phyloP scores from a whole-genome alignment of 2,113 vertebrate species.

The Sturnus vulgaris region DNA sequence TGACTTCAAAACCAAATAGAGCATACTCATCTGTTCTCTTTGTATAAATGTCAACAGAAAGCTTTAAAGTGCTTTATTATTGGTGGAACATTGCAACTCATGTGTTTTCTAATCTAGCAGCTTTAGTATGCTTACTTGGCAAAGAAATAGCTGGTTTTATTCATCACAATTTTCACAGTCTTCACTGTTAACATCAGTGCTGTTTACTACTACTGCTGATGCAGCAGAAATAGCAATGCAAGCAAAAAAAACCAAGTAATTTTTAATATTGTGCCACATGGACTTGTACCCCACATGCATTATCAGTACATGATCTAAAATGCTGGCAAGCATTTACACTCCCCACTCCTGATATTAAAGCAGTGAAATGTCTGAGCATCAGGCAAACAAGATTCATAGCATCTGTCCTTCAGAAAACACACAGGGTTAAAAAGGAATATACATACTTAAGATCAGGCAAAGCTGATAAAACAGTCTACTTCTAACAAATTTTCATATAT shows the following conservation, averaged over 20 bases:
- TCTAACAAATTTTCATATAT: background rate
- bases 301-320: background rate
- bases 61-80: conserved; percentile 59
- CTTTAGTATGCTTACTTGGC: conserved; percentile 43
- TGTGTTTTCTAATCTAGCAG: conserved; percentile 49
- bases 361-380: background rate
- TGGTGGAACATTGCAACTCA: conserved; percentile 42
- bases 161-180: conserved; percentile 37
- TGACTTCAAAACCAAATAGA: conserved; percentile 32
- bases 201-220: background rate
- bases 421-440: background rate
- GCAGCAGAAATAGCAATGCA: background rate
- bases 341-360: background rate
- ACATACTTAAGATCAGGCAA: background rate
- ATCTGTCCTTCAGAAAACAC: background rate
- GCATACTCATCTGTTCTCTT: conserved; percentile 38
- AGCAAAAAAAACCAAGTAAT: background rate
- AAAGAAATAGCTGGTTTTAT: conserved; percentile 46
- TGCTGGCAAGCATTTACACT: background rate
- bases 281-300: background rate
- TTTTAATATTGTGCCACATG: conserved; percentile 9
- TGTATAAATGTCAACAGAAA: conserved; percentile 40
- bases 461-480: background rate
- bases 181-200: background rate
- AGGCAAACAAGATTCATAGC: background rate